Conservation (phyloP, 2,797 vertebrate genomes). For the Propithecus perrieri region DNA sequence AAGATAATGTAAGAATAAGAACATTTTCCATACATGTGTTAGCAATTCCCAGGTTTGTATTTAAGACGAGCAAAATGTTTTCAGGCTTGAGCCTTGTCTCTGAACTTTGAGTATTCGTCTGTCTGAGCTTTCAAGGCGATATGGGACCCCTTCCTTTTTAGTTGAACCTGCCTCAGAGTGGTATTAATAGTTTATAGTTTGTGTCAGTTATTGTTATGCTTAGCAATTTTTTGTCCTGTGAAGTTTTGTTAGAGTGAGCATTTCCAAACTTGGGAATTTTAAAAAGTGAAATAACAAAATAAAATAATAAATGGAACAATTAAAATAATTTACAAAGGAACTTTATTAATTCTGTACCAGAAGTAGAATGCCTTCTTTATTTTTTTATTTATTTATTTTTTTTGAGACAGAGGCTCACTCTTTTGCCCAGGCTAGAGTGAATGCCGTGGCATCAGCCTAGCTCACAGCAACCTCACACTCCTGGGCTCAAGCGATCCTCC, state of each 20-base stretch:
- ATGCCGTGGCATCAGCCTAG: too few species aligned
- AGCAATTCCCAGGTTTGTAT: background rate
- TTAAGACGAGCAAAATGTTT: background rate
- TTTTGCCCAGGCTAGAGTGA: too few species aligned
- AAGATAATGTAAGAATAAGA: background rate
- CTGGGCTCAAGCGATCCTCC: too few species aligned
- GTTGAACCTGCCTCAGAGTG: background rate
- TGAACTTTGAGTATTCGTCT: background rate
- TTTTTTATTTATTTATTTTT: background rate
- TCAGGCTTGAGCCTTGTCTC: background rate
- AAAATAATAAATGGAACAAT: background rate
- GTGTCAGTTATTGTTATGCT: background rate
- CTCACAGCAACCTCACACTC: too few species aligned
- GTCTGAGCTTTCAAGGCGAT: background rate
- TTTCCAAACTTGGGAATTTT: background rate
- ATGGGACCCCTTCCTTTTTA: background rate
- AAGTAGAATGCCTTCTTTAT: background rate
- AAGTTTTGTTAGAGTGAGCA: background rate
- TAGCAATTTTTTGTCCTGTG: background rate
- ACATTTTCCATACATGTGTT: background rate
- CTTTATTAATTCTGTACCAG: background rate
- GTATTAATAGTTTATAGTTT: background rate
- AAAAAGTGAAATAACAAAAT: background rate
- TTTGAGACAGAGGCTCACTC: too few species aligned
- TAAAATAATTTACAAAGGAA: background rate